A percentile compares a stretch with the other conserved stretches of the same genome.
Evolutionary conservation across 2,113 vertebrate genomes (phyloP).

Genomic region (Scomber japonicus): DNA sequence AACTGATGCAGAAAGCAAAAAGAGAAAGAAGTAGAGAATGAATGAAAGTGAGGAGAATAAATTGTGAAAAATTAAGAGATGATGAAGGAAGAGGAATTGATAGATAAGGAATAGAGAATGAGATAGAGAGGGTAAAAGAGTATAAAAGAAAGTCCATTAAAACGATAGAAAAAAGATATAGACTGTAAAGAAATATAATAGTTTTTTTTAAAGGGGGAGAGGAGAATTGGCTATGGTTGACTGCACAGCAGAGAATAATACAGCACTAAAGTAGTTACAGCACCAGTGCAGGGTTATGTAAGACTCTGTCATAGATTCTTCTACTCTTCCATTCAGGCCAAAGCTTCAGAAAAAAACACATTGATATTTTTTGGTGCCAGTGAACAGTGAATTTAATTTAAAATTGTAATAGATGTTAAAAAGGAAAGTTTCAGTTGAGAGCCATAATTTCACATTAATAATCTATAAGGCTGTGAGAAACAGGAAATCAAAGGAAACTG

Average conservation of each 20-base stretch:
- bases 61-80: background rate
- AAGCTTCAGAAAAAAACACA: constrained; percentile 22
- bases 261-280: constrained; percentile 19
- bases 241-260: constrained; percentile 18
- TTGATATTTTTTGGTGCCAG: constrained; percentile 22
- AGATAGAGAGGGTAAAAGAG: background rate
- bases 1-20: background rate
- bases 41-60: background rate
- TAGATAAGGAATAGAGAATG: background rate
- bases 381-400: constrained; percentile 12
- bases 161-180: constrained; percentile 12
- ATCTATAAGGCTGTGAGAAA: background rate
- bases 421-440: background rate
- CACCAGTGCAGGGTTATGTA: constrained; percentile 57
- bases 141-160: background rate
- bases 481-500: background rate
- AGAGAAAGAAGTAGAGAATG: background rate
- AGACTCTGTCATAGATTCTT: constrained; percentile 29
- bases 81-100: background rate
- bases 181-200: background rate
- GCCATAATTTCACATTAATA: background rate
- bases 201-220: constrained; percentile 7
- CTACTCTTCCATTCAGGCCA: constrained; percentile 38
- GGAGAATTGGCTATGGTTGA: constrained; percentile 19
- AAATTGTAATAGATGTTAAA: background rate